These are phyloP conservation scores for Acanthochromis polyacanthus DNA, from an alignment of 2,113 vertebrate genomes.

Conservation along the genomic window DNA sequence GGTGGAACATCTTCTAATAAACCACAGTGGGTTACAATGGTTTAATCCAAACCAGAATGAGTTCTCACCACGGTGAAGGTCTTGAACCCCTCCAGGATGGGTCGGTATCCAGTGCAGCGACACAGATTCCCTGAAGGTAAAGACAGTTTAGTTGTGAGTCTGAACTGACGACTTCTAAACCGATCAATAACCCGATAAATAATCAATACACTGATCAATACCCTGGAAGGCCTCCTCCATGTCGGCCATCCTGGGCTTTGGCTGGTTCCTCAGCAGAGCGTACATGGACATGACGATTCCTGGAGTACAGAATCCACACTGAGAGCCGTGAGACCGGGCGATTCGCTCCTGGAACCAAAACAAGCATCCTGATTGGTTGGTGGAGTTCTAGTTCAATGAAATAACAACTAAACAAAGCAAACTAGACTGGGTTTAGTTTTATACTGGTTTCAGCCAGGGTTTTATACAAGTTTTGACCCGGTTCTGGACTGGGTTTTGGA, in stretches of 20 bases:
- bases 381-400: too few relatives aligned
- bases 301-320: constrained; percentile 97
- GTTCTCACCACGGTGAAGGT: constrained; percentile 90
- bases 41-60: too few relatives aligned
- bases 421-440: too few relatives aligned
- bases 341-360: constrained; percentile 89
- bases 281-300: constrained; percentile 99
- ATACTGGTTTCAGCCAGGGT: too few relatives aligned
- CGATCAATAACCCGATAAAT: neutral
- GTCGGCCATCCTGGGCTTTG: constrained; percentile 86
- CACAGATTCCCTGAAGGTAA: constrained; percentile 91
- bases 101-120: constrained; percentile 95
- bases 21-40: too few relatives aligned
- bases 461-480: too few relatives aligned
- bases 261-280: constrained; percentile 89
- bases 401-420: too few relatives aligned
- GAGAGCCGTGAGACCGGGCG: constrained; percentile 93
- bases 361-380: too few relatives aligned
- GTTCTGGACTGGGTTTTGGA: too few relatives aligned
- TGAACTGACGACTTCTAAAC: neutral
- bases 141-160: neutral
- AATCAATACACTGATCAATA: constrained; percentile 44
- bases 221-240: constrained; percentile 95
- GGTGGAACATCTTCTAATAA: too few relatives aligned
- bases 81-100: constrained; percentile 94